Evolutionary conservation across 1,140 invertebrate genomes (phyloP), one percentile per base, ranked within the genome.

Genomic region (Tetranychus urticae): DNA sequence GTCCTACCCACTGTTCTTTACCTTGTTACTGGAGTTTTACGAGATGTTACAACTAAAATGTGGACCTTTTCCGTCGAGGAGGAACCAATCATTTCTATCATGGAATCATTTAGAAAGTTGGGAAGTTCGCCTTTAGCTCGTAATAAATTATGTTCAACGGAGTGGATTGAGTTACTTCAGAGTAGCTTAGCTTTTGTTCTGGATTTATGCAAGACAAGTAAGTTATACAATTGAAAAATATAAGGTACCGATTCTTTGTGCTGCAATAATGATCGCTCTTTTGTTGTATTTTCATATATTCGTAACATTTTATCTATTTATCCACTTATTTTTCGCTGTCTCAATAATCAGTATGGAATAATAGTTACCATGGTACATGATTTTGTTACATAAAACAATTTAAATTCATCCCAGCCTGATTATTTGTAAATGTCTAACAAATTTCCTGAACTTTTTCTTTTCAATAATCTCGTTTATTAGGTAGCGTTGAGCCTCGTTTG

Each of bases 1-100:
- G 81, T 97, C 63, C 76, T 97, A 37, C 92, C 93, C 33, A 90
- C 89, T 1, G 77, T 96, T 37, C 74, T 97, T n/a, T 91, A 88
- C 71, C 75, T 97, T 56, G 82, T 84, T 3, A 90, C 87, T 36
- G 88, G 88, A 63, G 82, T 96, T 4, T 77, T 97, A 31, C 79
- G 82, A 65, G 88, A 93, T 76, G 79, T 62, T 12, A 36, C 46
- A 10, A 46, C 42, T 33, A 31, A 61, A 48, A 67, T 64, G 1
- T 59, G 66, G 59, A 67, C 69, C 76, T 59, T 78, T 36, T 14
- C 39, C 2, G 14, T 46, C 14, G 60, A 61, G 23, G 56, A 58
- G 13, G 13, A 61, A 58, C 63, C 63, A 4, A 62, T 60, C 14
- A 13, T 46, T 10, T 59, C 47, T 34, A 45, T 64, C 35, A 13